Evolutionary conservation across 2,797 vertebrate genomes (phyloP).

Genomic region (Acrocephalus scirpaceus): DNA sequence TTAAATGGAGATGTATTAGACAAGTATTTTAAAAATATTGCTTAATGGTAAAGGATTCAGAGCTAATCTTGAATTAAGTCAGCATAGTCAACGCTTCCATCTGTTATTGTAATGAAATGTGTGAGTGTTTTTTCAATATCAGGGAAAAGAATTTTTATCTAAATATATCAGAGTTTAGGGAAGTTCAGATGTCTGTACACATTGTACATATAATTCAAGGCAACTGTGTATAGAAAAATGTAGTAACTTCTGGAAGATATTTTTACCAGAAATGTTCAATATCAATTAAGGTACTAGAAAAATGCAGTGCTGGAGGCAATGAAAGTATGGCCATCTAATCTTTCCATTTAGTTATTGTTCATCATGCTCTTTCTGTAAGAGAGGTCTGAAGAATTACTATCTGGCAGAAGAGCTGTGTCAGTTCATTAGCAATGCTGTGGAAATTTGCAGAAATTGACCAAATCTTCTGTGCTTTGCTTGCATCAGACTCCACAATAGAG

Average conservation of each 20-base stretch:
- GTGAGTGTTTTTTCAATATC: neutral
- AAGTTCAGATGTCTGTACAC: neutral
- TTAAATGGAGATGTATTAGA: neutral
- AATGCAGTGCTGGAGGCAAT: neutral
- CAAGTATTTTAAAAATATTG: neutral
- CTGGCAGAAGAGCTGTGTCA: neutral
- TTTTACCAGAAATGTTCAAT: neutral
- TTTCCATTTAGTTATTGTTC: neutral
- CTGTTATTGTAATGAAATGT: neutral
- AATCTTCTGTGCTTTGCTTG: neutral
- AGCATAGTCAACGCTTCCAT: neutral
- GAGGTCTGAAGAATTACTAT: neutral
- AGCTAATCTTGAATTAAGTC: neutral
- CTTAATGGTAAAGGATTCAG: neutral
- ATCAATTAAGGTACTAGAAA: neutral
- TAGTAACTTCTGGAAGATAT: neutral
- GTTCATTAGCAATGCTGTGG: neutral
- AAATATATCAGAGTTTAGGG: neutral
- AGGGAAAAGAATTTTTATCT: neutral
- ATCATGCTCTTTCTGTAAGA: neutral
- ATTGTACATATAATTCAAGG: neutral
- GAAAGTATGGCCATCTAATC: neutral
- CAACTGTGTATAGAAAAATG: neutral
- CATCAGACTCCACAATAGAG: neutral
- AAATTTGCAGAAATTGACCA: neutral